Base-by-base conservation (phyloP, 2,888 invertebrate genomes). In the Megalurothrips usitatus region DNA sequence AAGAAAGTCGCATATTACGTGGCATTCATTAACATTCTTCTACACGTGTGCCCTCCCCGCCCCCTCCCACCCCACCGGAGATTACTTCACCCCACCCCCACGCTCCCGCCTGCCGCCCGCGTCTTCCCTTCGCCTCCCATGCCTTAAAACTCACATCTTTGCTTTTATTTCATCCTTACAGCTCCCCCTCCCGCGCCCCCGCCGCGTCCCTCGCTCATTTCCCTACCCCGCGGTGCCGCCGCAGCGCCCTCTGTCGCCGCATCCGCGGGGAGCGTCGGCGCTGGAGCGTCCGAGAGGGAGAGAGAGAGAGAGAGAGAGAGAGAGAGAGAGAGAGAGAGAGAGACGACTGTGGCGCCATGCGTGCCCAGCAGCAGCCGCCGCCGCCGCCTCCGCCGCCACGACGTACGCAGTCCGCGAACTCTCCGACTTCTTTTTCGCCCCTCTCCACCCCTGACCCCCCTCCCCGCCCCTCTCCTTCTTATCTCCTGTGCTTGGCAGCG, bases 1-100 rank as follows among this genome's bases (percentile, higher is more conserved):
- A 43, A 43, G 34, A 43, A 43, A 43, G 34, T 43, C 34, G 34
- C 34, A 43, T 43, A 43, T 43, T 43, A 43, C 34, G 34, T 43
- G n/a, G 68, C 68, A 68, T 68, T 68, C 68, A 68, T 68, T 68
- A 68, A 68, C 68, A 68, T 68, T 68, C 68, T 68, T 68, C 68
- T 68, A 68, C 68, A 68, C 68, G 68, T 68, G 68, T 68, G 68
- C 68, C 68, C 34, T 43, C 34, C 63, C 63, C 63, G n/a, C 63
- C 63, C 68, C 68, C 68, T 68, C 68, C 58, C 58, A 58, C 19
- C 58, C 23, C 23, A 68, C 68, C 68, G 68, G 68, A 68, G 68
- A 68, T 68, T 68, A 68, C n/a, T 68, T 23, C 68, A n/a, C 68
- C 68, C 23, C 23, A 19, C 68, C 68, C 23, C 23, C 68, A 19